Percentiles rank a stretch among this genome's conserved stretches.
phyloP scores from a whole-genome alignment of 92 coral and sea anemone genomes.

The Metridium senile region DNA sequence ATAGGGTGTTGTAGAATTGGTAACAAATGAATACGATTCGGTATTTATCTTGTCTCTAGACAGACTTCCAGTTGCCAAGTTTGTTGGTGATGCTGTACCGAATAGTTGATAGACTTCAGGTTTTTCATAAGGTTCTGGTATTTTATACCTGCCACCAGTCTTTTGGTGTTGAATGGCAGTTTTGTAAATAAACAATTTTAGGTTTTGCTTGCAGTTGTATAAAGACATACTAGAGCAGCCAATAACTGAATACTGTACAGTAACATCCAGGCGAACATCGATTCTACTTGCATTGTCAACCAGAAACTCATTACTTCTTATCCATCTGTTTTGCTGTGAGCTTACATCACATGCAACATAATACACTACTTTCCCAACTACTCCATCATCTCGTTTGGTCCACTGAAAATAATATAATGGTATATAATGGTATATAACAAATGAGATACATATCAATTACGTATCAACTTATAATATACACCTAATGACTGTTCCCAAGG shows the following conservation, averaged over 20 bases:
- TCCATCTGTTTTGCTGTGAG: slow-evolving; percentile 35
- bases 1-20: slow-evolving; percentile 28
- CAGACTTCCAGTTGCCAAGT: slow-evolving; percentile 4
- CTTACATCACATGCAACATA: background rate
- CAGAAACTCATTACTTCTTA: slow-evolving; percentile 32
- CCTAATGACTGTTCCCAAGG: no score
- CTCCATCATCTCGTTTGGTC: background rate
- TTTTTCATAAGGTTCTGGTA: slow-evolving; percentile 14
- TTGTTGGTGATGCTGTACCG: slow-evolving; percentile 27
- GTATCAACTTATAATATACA: no score
- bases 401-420: background rate
- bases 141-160: background rate
- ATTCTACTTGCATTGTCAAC: slow-evolving; percentile 30
- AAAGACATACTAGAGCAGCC: slow-evolving; percentile 9
- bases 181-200: slow-evolving; percentile 42
- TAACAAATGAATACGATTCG: slow-evolving; percentile 19
- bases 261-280: no score
- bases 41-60: background rate
- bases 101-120: slow-evolving; percentile 1
- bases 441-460: no score
- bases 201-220: slow-evolving; percentile 1
- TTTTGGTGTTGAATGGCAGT: background rate
- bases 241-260: slow-evolving; percentile 33
- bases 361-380: background rate
- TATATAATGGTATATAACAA: no score